phyloP scores from a whole-genome alignment of 2,888 invertebrate genomes.

The Perizoma affinitatum region DNA sequence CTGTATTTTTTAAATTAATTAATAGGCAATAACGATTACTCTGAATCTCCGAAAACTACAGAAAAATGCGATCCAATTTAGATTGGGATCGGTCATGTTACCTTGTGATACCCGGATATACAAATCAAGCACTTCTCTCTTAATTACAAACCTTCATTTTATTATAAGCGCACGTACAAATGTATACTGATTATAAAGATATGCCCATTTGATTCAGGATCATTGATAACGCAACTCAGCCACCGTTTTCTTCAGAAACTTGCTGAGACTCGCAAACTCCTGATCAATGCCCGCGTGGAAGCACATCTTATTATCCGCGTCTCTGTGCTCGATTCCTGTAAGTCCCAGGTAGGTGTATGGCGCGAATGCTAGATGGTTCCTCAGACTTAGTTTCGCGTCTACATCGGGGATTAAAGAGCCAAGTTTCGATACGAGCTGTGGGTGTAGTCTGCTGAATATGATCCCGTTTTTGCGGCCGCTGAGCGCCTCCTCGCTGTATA shows the following conservation, averaged over 20 bases:
- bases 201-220: too few species aligned
- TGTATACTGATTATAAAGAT: too few species aligned
- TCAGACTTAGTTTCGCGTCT: slow-evolving; percentile 61
- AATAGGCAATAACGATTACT: too few species aligned
- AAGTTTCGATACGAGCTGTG: slow-evolving; percentile 60
- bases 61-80: too few species aligned
- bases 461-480: slow-evolving; percentile 53
- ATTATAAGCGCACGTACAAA: too few species aligned
- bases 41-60: too few species aligned
- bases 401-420: slow-evolving; percentile 57
- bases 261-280: slow-evolving; percentile 54
- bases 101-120: too few species aligned
- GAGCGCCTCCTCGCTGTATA: slow-evolving; percentile 63
- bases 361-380: slow-evolving; percentile 69
- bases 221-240: slow-evolving; percentile 46
- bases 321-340: slow-evolving; percentile 45
- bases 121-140: too few species aligned
- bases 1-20: too few species aligned
- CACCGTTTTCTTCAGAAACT: slow-evolving; percentile 57
- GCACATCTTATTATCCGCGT: slow-evolving; percentile 58
- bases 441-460: slow-evolving; percentile 61
- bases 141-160: too few species aligned
- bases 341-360: slow-evolving; percentile 61
- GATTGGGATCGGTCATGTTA: too few species aligned
- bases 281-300: slow-evolving; percentile 56